Evolutionary conservation across 2,113 vertebrate species (phyloP), one percentile per base, ranked within the genome.

Genomic region (Paraplagusia blochii): DNA sequence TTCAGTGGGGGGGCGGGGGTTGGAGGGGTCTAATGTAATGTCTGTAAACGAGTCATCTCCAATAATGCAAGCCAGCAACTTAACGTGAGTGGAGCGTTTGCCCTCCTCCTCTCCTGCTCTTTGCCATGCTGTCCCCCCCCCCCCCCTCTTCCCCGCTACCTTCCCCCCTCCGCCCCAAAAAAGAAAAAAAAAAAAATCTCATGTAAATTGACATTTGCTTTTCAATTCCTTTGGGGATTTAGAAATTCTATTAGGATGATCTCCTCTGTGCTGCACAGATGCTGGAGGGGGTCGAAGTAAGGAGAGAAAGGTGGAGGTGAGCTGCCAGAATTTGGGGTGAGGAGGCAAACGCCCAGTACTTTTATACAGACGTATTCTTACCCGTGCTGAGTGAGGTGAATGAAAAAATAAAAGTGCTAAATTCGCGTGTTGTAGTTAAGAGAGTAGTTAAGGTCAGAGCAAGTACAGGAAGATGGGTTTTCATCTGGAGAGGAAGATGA

Each of bases 351-450:
- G 47, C 63, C 66, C 76, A 76, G 77, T 81, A 75, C 81, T 88
- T 90, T 85, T 87, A 85, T 90, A 85, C 60, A 46, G 81, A 80
- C 69, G 76, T 89, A 74, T 75, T 47, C 61, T 67, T 80, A 55
- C 70, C 69, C 59, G 54, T 73, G 72, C 80, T 79, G 82, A 69
- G 16, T 34, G 75, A 79, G 82, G 85, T 60, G 66, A 69, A 38
- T 64, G 79, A 76, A 75, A 58, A 76, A 77, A 69, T 88, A 86
- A 90, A 89, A n/a, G n/a, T n/a, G n/a, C n/a, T n/a, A n/a, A n/a
- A n/a, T n/a, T n/a, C n/a, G n/a, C n/a, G n/a, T n/a, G n/a, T n/a
- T n/a, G n/a, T n/a, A n/a, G n/a, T n/a, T n/a, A n/a, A n/a, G n/a
- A n/a, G n/a, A n/a, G n/a, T n/a, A n/a, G n/a, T n/a, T n/a, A n/a